phyloP scores from a whole-genome alignment of 1,140 invertebrate species.

The Amphibalanus amphitrite region DNA sequence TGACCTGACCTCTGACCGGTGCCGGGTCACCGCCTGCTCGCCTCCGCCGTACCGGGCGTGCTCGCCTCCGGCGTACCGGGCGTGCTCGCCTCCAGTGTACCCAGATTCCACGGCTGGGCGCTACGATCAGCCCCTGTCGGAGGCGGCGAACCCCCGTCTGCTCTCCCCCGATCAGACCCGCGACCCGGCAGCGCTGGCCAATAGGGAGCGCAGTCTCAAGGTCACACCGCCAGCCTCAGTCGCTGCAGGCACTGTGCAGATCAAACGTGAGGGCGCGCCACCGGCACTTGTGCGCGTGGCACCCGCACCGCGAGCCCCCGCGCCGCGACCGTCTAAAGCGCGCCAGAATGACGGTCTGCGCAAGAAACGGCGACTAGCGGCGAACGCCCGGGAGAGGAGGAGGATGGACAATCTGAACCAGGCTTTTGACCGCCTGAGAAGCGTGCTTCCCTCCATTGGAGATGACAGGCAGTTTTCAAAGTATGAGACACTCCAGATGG shows the following conservation, averaged over 20 bases:
- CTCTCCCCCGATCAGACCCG: background rate
- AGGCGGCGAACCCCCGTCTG: no score
- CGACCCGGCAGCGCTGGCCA: no score
- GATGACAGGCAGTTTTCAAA: slow-evolving; percentile 86
- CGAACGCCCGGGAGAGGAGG: slow-evolving; percentile 77
- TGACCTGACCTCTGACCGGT: background rate
- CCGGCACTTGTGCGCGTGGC: no score
- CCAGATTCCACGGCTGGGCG: background rate
- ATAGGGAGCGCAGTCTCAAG: no score
- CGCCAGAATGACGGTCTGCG: slow-evolving; percentile 33
- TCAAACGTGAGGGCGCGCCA: background rate
- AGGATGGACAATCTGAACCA: slow-evolving; percentile 89
- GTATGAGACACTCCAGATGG: slow-evolving; percentile 94
- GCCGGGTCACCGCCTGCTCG: no score
- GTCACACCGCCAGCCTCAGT: no score
- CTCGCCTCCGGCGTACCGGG: no score
- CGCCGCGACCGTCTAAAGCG: background rate
- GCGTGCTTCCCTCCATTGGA: slow-evolving; percentile 72
- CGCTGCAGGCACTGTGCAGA: no score
- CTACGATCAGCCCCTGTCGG: background rate
- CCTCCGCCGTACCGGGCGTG: no score
- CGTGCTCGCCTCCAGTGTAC: background rate
- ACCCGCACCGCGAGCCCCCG: no score
- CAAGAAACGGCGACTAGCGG: slow-evolving; percentile 64
- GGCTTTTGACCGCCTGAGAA: slow-evolving; percentile 75